phyloP scores from a whole-genome alignment of 2,113 vertebrate genomes.

The Merops nubicus region DNA sequence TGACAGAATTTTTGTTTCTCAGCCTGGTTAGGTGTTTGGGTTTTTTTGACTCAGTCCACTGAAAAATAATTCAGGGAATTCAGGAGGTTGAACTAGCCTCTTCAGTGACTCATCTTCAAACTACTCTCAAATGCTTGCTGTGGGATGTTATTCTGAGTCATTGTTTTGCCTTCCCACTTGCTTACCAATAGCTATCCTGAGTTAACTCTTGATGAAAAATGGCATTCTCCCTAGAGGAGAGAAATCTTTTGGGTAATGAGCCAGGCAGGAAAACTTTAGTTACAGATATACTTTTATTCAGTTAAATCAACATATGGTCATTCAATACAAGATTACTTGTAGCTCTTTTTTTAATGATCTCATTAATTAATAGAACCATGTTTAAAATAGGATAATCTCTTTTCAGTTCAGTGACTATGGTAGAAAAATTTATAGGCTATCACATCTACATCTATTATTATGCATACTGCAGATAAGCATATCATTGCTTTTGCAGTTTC shows the following conservation, averaged over 20 bases:
- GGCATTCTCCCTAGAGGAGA: neutral
- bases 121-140: neutral
- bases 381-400: neutral
- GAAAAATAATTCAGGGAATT: neutral
- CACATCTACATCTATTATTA: neutral
- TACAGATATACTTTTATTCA: neutral
- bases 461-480: neutral
- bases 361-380: neutral
- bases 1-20: neutral
- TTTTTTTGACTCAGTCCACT: neutral
- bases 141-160: conserved; percentile 32
- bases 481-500: neutral
- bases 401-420: neutral
- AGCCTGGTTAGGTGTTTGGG: fast-evolving
- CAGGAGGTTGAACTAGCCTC: neutral
- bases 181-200: neutral
- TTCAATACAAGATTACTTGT: neutral
- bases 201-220: conserved; percentile 37
- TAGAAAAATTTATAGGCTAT: neutral
- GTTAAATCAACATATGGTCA: neutral
- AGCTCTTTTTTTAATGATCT: neutral
- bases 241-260: neutral
- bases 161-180: conserved; percentile 4
- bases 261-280: neutral
- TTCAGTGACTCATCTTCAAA: conserved; percentile 29